Evolutionary conservation across 2,888 invertebrate species (phyloP).

Genomic region (Busseola fusca): DNA sequence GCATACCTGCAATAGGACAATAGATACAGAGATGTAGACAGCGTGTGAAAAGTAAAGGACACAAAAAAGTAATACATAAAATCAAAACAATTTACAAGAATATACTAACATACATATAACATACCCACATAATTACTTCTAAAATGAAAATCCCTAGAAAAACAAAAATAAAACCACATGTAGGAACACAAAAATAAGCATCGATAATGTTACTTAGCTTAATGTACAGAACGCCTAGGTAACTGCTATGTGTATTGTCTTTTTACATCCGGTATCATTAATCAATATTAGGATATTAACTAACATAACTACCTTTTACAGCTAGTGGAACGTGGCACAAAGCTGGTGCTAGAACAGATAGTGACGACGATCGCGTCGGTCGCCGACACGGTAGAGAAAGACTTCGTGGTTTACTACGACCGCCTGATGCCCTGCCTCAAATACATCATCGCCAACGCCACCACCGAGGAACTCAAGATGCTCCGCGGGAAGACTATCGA

Average conservation of each 20-base stretch:
- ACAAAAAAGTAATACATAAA: too few species aligned
- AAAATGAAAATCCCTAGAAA: too few species aligned
- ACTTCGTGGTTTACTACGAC: conserved; percentile 98
- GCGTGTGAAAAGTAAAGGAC: too few species aligned
- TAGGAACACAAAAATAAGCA: too few species aligned
- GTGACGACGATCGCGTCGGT: conserved; percentile 99
- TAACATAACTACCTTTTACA: conserved; percentile 66
- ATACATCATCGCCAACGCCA: conserved; percentile 98
- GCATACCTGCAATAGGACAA: too few species aligned
- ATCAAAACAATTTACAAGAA: too few species aligned
- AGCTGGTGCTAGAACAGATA: conserved; percentile 98
- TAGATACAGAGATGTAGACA: too few species aligned
- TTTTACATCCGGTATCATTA: background rate
- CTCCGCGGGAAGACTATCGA: conserved; percentile 99
- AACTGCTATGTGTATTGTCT: background rate
- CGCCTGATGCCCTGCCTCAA: conserved; percentile 97
- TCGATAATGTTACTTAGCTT: too few species aligned
- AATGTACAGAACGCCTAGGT: background rate
- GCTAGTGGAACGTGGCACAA: conserved; percentile 97
- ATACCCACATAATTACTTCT: too few species aligned
- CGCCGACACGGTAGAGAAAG: conserved; percentile 99
- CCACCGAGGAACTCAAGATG: conserved; percentile 95
- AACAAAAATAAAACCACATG: too few species aligned
- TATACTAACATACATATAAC: too few species aligned
- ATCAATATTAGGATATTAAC: background rate